Conservation (phyloP, 2,797 vertebrate species). For the Amazonetta brasiliensis region DNA sequence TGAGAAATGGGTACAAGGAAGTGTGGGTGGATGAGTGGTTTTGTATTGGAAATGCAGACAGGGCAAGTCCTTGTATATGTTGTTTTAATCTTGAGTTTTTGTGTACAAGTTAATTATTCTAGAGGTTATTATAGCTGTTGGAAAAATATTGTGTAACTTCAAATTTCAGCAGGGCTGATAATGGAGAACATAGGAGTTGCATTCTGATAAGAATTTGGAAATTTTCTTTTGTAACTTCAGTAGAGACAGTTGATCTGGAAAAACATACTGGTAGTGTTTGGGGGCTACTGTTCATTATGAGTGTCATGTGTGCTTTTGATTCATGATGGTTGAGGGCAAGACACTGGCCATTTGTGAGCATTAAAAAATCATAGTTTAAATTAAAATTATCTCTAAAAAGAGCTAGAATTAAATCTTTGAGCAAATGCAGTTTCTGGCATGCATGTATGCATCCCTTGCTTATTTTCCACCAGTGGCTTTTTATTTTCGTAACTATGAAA, state of each 20-base stretch:
- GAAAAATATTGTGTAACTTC: neutral
- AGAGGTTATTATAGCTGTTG: neutral
- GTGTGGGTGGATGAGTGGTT: neutral
- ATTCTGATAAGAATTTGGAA: neutral
- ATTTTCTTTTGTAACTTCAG: neutral
- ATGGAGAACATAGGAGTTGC: neutral
- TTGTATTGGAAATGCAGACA: neutral
- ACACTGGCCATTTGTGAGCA: neutral
- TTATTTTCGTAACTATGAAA: neutral
- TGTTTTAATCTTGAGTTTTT: neutral
- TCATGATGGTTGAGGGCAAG: neutral
- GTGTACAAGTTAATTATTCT: neutral
- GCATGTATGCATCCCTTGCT: neutral
- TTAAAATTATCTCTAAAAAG: neutral
- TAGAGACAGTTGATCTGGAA: neutral
- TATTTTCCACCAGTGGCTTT: neutral
- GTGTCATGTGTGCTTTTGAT: neutral
- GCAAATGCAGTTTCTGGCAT: neutral
- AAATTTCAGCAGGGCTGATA: neutral
- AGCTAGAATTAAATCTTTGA: neutral
- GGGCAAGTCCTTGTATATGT: neutral
- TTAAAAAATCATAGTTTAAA: neutral
- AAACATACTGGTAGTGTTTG: neutral
- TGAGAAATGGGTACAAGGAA: neutral
- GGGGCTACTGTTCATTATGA: neutral